phyloP scores from a whole-genome alignment of 2,888 invertebrate species.

The Allygus modestus region DNA sequence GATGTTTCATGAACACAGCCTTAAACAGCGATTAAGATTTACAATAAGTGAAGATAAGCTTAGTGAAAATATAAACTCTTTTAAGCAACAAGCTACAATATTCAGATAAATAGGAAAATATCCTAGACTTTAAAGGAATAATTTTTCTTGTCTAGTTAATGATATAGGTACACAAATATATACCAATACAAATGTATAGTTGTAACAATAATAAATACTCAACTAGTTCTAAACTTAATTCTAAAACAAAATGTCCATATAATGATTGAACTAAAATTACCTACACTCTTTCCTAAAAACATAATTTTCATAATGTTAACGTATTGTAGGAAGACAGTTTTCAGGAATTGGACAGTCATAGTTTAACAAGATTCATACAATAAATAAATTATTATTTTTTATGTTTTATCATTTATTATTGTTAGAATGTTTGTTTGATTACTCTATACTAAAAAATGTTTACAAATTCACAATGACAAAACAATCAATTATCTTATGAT shows the following conservation, averaged over 20 bases:
- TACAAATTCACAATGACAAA: no score
- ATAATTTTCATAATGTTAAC: neutral
- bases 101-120: neutral
- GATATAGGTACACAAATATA: neutral
- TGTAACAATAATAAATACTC: neutral
- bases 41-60: neutral
- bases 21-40: neutral
- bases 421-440: no score
- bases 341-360: neutral
- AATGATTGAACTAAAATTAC: neutral
- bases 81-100: neutral
- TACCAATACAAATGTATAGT: neutral
- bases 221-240: neutral
- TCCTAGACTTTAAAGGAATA: neutral
- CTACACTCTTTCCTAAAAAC: neutral
- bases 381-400: no score
- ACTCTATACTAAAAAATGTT: no score
- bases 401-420: no score
- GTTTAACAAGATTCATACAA: no score
- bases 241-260: neutral
- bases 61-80: conserved; percentile 10
- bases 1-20: conserved; percentile 47
- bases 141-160: neutral
- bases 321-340: neutral
- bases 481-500: no score